Conservation (phyloP, 2,888 invertebrate genomes). For the Masnerella sp. region DNA sequence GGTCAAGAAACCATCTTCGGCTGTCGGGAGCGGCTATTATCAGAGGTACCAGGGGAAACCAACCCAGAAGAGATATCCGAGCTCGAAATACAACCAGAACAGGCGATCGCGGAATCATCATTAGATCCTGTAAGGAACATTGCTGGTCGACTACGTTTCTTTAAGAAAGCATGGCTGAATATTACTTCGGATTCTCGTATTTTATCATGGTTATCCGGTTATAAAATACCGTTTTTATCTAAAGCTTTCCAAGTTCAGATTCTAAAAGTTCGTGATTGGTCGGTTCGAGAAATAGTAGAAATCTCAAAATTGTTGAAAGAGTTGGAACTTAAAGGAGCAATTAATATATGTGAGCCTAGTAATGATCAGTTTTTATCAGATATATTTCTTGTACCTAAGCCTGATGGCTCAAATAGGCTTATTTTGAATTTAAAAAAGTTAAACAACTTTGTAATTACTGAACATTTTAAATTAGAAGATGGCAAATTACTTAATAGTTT, state of each 20-base stretch:
- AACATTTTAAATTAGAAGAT: slow-evolving; percentile 60
- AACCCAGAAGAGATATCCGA: background rate
- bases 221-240: slow-evolving; percentile 28
- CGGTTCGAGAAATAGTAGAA: background rate
- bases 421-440: slow-evolving; percentile 56
- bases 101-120: background rate
- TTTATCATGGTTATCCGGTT: slow-evolving; percentile 33
- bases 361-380: slow-evolving; percentile 50
- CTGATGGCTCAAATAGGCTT: slow-evolving; percentile 42
- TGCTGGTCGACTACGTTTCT: slow-evolving; percentile 28
- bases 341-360: slow-evolving; percentile 30
- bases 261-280: slow-evolving; percentile 2
- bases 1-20: slow-evolving; percentile 22
- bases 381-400: slow-evolving; percentile 46
- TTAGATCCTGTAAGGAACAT: slow-evolving; percentile 22
- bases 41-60: slow-evolving; percentile 15
- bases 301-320: slow-evolving; percentile 22
- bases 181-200: slow-evolving; percentile 23
- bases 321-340: slow-evolving; percentile 29
- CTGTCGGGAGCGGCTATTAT: slow-evolving; percentile 14
- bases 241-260: background rate
- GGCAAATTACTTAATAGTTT: slow-evolving; percentile 33
- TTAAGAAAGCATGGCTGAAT: slow-evolving; percentile 1
- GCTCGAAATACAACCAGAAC: too few relatives aligned
- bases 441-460: slow-evolving; percentile 45